Base-by-base conservation (phyloP, 2,888 invertebrate genomes). In the Lasioglossum morio region DNA sequence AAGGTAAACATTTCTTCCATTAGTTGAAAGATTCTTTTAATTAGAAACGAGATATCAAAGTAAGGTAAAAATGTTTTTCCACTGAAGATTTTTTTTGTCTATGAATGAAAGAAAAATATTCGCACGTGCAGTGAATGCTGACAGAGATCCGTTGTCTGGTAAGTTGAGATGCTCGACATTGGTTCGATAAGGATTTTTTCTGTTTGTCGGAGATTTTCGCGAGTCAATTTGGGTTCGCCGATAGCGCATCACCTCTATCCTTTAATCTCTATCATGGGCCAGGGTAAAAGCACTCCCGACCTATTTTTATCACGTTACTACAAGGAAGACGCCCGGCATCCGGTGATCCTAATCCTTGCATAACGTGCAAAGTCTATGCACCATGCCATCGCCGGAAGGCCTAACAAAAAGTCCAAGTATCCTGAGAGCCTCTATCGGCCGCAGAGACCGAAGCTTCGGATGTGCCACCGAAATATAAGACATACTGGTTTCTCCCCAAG, bases 241-340 rank as follows among this genome's bases (percentile, higher is more conserved):
- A 70, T 34, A 81, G 60, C 77, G 60, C 46, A 77, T 30, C 40
- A 82, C 48, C 76, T 80, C 82, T 81, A 46, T 85, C 87, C 84
- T 89, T 83, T 91, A 90, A 90, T 91, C 90, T 86, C 76, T 69
- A 76, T 77, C 85, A 83, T 73, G 72, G 79, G 74, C 81, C 63
- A 23, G 78, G 83, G 79, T 90, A 89, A 90, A 89, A 90, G 87
- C 89, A 85, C 84, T 84, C 77, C n/a, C 81, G 88, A 90, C 86
- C 89, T 82, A 88, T 91, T 91, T 90, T 89, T 89, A 89, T 86
- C 84, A 34, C 74, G 69, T 53, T 60, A 76, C 70, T 27, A n/a
- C 40, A 37, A 69, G 63, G 75, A 77, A 70, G 48, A 53, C 53
- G 46, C 14, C 69, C 63, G 66, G 63, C 79, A 87, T 88, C 72